phyloP scores from a whole-genome alignment of 2,113 vertebrate genomes.

The Ploceus nigricollis region DNA sequence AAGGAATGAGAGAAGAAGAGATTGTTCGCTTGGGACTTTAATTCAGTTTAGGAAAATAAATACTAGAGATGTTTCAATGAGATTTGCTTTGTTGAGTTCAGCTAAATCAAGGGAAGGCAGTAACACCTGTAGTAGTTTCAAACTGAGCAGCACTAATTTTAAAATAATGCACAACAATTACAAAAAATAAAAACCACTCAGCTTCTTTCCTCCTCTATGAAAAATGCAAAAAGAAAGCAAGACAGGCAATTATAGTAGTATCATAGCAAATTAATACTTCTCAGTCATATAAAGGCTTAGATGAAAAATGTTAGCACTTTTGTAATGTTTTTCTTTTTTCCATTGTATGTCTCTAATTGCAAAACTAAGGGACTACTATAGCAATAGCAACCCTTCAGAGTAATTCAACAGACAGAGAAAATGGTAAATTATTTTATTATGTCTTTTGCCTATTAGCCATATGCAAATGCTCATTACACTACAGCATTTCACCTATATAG shows the following conservation, averaged over 20 bases:
- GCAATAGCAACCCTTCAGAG: not conserved
- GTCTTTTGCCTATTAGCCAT: not conserved
- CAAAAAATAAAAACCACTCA: not conserved
- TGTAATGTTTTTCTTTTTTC: not conserved
- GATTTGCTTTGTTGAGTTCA: not conserved
- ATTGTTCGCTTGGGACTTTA: not conserved
- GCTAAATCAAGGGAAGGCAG: not conserved
- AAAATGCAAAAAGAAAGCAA: not conserved
- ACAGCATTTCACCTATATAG: not conserved
- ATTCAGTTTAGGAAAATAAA: not conserved
- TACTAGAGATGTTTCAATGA: not conserved
- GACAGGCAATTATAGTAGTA: not conserved
- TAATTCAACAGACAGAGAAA: not conserved
- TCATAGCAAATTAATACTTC: not conserved
- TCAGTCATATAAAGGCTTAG: not conserved
- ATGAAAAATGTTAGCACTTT: not conserved
- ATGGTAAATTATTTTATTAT: not conserved
- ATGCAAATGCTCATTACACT: not conserved
- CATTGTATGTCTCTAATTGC: not conserved
- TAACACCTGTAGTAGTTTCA: not conserved
- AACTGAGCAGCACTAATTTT: not conserved
- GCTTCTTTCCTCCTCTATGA: not conserved
- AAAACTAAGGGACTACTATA: not conserved
- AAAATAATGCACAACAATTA: not conserved
- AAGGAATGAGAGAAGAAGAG: not conserved